Evolutionary conservation across 2,888 invertebrate species (phyloP).

Genomic region (Hypsopygia costalis): DNA sequence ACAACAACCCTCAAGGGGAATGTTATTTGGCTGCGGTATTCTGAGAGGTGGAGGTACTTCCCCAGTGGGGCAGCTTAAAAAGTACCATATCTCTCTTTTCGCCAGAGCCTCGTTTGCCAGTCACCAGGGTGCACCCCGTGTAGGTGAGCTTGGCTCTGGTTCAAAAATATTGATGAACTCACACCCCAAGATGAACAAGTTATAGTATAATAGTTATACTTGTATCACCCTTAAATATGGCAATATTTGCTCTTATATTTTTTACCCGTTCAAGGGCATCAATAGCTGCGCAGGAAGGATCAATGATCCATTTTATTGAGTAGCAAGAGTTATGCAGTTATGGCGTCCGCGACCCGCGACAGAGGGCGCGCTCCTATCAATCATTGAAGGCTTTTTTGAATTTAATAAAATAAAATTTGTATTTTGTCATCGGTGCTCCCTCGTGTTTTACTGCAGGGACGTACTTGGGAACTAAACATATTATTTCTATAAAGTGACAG

Average conservation of each 20-base stretch:
- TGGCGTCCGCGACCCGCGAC: constrained; percentile 21
- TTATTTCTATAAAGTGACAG: no score
- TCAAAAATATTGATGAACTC: no score
- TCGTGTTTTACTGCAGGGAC: constrained; percentile 57
- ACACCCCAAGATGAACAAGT: no score
- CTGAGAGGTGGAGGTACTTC: no score
- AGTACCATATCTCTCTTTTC: no score
- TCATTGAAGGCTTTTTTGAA: constrained; percentile 80
- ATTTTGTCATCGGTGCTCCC: constrained; percentile 79
- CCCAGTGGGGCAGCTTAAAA: no score
- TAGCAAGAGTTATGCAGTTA: constrained; percentile 70
- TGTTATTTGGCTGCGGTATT: no score
- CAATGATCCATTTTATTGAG: constrained; percentile 74
- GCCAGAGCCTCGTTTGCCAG: no score
- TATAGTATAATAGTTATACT: no score
- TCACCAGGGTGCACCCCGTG: no score
- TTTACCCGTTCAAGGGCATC: constrained; percentile 19
- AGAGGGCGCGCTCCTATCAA: constrained; percentile 75
- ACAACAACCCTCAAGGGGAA: no score
- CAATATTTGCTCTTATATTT: background rate
- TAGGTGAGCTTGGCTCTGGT: no score
- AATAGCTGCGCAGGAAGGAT: constrained; percentile 27
- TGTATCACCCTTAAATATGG: background rate
- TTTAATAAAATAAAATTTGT: constrained; percentile 82
- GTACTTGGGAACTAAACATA: constrained; percentile 30